Conservation (phyloP, 2,113 vertebrate species). For the Crotophaga sulcirostris region DNA sequence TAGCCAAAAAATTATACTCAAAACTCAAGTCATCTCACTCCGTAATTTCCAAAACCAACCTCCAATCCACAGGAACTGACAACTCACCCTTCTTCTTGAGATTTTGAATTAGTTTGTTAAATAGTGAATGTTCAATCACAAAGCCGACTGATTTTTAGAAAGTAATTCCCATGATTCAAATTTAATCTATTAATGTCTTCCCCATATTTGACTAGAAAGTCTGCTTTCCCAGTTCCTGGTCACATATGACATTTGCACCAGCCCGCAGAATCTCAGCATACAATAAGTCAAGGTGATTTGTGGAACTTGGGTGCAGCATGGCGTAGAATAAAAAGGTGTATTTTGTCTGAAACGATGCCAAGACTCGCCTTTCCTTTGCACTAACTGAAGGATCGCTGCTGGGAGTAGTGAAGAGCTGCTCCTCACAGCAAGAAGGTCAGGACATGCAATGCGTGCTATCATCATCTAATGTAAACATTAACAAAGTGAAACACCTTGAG, state of each 20-base stretch:
- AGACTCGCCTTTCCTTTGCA: neutral
- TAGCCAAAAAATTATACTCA: neutral
- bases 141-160: neutral
- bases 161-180: neutral
- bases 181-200: neutral
- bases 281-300: neutral
- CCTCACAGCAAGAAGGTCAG: neutral
- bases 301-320: neutral
- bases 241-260: neutral
- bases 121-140: neutral
- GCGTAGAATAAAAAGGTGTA: accelerated
- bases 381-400: neutral
- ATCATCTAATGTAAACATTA: neutral
- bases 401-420: neutral
- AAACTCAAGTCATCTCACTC: neutral
- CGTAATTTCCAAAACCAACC: neutral
- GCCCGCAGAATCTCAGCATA: neutral
- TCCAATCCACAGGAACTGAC: neutral
- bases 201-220: neutral
- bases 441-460: no score
- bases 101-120: neutral
- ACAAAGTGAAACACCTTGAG: neutral
- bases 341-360: neutral
- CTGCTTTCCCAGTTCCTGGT: neutral
- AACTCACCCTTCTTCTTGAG: neutral